Evolutionary conservation across 2,888 invertebrate species (phyloP), one percentile per base, ranked within the genome.

Genomic region (Troglohyphantes excavatus): DNA sequence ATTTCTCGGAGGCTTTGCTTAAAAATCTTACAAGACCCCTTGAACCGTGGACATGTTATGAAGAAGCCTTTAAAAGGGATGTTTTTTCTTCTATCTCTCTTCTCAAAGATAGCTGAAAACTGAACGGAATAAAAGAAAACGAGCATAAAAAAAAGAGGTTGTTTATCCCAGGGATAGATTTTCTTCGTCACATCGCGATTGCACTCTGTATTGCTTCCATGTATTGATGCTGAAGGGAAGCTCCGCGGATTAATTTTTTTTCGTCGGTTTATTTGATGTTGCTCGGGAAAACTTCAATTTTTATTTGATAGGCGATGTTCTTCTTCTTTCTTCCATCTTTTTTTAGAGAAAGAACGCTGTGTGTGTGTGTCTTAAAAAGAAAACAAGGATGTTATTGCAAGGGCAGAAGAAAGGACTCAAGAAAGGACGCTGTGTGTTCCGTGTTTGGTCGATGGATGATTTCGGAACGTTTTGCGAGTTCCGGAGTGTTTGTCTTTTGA

Each of bases 11-110:
- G 53, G 78, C 23, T 21, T 73, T 27, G 76, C 70, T 75, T 89
- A 76, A 89, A 82, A 82, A 82, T 72, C 81, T 88, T 67, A 67
- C 68, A 82, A 70, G 75, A 75, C 76, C 82, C 81, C 68, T 29
- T 43, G 88, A 78, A 76, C 88, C 82, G 61, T 82, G 70, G 65
- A 29, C 46, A 27, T 65, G 33, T 61, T 82, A 75, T 61, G 53
- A 70, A 29, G 75, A 75, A 85, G 75, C 65, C 67, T 84, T 84
- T 84, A 75, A 84, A 84, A 73, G 29, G 72, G 27, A 72, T 33
- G 19, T 33, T 68, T 68, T 11, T 3, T 39, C 39, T 39, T 39
- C 13, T 39, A 11, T 5, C 9, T 13, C 9, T 17, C 68, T n/a
- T 5, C 43, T 63, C 23, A 0, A 61, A 65, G 11, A 78, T 26